Conservation (phyloP, 1,140 invertebrate species). For the Lepidurus apus region DNA sequence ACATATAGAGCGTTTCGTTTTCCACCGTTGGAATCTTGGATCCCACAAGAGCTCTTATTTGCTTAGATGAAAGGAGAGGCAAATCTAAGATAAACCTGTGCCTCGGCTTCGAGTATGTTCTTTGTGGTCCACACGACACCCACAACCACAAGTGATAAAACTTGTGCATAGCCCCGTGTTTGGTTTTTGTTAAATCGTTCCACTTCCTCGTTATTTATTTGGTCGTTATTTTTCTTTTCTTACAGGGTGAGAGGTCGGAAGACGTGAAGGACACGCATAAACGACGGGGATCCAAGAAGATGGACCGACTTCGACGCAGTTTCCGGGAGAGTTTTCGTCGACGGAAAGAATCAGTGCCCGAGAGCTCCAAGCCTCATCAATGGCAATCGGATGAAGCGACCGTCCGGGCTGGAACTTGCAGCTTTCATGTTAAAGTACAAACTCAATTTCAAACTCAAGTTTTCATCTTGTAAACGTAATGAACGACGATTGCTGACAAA, state of each 20-base stretch:
- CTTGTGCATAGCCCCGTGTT: neutral
- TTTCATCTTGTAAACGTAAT: neutral
- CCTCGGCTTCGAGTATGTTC: neutral
- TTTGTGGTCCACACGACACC: neutral
- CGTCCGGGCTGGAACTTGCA: constrained; percentile 90
- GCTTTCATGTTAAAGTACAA: constrained; percentile 86
- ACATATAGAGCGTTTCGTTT: too few species aligned
- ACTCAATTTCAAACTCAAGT: neutral
- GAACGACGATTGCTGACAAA: too few species aligned
- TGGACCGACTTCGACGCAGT: constrained; percentile 85
- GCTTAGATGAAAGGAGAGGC: neutral
- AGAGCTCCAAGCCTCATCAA: constrained; percentile 90
- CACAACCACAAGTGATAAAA: neutral
- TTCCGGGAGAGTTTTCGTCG: constrained; percentile 84
- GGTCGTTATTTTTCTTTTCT: neutral
- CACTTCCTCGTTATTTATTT: neutral
- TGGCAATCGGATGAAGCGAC: constrained; percentile 89
- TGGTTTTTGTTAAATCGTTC: neutral
- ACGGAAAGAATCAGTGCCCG: constrained; percentile 69
- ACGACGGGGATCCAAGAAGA: constrained; percentile 50
- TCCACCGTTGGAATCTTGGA: too few species aligned
- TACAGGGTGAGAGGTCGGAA: constrained; percentile 11
- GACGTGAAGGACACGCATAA: constrained; percentile 29
- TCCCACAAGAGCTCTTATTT: too few species aligned
- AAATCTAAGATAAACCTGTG: neutral